phyloP scores from a whole-genome alignment of 2,888 invertebrate genomes.

The Atethmia centrago region DNA sequence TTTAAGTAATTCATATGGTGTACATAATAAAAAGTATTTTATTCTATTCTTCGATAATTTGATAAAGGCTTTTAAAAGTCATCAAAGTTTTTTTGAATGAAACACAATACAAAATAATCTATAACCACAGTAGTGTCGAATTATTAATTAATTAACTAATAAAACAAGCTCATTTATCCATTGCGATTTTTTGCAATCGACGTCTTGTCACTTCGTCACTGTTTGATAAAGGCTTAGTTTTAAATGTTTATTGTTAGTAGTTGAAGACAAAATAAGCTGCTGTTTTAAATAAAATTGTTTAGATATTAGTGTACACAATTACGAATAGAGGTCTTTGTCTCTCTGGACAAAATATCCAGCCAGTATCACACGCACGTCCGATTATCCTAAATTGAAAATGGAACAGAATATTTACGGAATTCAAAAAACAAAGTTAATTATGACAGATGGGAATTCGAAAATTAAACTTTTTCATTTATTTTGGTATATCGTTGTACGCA shows the following conservation, averaged over 20 bases:
- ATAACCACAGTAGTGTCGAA: too few relatives aligned
- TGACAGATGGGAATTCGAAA: slow-evolving; percentile 24
- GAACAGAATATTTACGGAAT: not conserved
- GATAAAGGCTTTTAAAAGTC: too few relatives aligned
- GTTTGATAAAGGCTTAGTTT: not conserved
- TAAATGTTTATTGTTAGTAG: not conserved
- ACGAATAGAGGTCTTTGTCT: slow-evolving; percentile 3
- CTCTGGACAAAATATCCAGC: not conserved
- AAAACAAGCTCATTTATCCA: too few relatives aligned
- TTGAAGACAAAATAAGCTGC: not conserved
- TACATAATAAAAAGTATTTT: not conserved
- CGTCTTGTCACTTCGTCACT: too few relatives aligned
- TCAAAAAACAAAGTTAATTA: slow-evolving; percentile 14
- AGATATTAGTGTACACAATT: not conserved
- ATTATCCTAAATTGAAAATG: not conserved
- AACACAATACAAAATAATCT: too few relatives aligned
- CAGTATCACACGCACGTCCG: accelerated
- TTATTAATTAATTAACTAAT: too few relatives aligned
- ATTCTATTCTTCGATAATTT: not conserved
- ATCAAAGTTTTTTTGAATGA: too few relatives aligned
- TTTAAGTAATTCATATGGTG: too few relatives aligned
- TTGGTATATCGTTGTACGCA: slow-evolving; percentile 11
- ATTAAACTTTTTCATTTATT: slow-evolving; percentile 33
- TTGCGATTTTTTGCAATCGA: too few relatives aligned
- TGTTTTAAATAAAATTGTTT: too few relatives aligned